These are phyloP conservation scores for Drosophila parvula DNA, from an alignment of 1,140 invertebrate genomes.

Conservation along the genomic window DNA sequence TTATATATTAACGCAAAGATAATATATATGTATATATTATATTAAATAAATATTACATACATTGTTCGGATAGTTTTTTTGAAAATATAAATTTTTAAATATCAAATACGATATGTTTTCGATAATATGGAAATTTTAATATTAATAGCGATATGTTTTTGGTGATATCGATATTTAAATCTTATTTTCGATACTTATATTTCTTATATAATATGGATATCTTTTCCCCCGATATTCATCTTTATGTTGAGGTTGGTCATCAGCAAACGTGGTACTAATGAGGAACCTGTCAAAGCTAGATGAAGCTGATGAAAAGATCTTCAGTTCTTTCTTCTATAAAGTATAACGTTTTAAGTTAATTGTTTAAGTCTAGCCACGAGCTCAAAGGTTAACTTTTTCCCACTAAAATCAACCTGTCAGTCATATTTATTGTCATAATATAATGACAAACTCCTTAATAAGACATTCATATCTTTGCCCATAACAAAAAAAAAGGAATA, in stretches of 20 bases:
- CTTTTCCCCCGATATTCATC: too few species aligned
- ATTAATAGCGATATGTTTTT: not conserved
- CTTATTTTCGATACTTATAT: too few species aligned
- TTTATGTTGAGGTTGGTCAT: not conserved
- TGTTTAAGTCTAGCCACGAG: not conserved
- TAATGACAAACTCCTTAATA: not conserved
- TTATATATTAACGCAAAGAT: too few species aligned
- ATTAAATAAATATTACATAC: not conserved
- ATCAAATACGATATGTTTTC: not conserved
- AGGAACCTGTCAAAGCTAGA: too few species aligned
- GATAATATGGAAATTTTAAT: not conserved
- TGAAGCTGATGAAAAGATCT: not conserved
- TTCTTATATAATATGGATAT: too few species aligned
- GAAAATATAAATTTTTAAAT: not conserved
- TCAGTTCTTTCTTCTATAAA: not conserved
- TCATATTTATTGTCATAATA: not conserved
- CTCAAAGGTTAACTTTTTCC: not conserved
- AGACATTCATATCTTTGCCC: not conserved
- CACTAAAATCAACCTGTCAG: not conserved
- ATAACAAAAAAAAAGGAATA: not conserved
- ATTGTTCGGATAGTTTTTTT: not conserved
- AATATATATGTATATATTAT: too few species aligned
- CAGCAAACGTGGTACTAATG: not conserved
- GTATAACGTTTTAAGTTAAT: not conserved
- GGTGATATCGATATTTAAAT: too few species aligned